A percentile compares a stretch with the other conserved stretches of the same genome.
Conservation (phyloP, 1,140 invertebrate species). For the Drosophila kepulauana region DNA sequence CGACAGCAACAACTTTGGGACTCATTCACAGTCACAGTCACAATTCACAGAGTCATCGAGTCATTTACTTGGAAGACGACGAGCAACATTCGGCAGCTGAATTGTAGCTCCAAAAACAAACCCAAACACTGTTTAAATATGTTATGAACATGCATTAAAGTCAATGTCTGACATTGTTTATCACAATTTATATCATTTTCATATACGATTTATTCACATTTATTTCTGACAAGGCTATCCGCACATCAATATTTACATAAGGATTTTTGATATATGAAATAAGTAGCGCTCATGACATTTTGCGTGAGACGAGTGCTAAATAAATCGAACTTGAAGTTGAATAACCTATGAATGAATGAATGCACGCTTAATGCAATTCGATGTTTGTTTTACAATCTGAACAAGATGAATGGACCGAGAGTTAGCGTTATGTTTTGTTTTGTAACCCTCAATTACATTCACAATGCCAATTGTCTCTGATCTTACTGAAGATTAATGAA, state of each 20-base stretch:
- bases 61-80: neutral
- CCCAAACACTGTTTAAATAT: constrained; percentile 9
- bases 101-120: constrained; percentile 1
- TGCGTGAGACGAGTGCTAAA: constrained; percentile 39
- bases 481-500: neutral
- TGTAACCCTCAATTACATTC: neutral
- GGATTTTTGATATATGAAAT: constrained; percentile 27
- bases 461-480: neutral
- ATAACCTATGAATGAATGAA: constrained; percentile 49
- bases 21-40: neutral
- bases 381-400: constrained; percentile 6
- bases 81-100: constrained; percentile 14
- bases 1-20: constrained; percentile 6
- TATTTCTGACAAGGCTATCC: constrained; percentile 27
- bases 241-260: constrained; percentile 22
- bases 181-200: constrained; percentile 39
- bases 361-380: constrained; percentile 33
- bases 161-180: constrained; percentile 26
- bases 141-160: constrained; percentile 27
- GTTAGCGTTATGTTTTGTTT: neutral
- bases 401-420: constrained; percentile 8
- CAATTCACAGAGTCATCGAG: constrained; percentile 17
- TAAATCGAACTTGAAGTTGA: constrained; percentile 60
- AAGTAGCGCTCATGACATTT: constrained; percentile 37
- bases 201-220: constrained; percentile 36